Evolutionary conservation across 2,888 invertebrate species (phyloP), one percentile per base, ranked within the genome.

Genomic region (Phyto melanocephala): DNA sequence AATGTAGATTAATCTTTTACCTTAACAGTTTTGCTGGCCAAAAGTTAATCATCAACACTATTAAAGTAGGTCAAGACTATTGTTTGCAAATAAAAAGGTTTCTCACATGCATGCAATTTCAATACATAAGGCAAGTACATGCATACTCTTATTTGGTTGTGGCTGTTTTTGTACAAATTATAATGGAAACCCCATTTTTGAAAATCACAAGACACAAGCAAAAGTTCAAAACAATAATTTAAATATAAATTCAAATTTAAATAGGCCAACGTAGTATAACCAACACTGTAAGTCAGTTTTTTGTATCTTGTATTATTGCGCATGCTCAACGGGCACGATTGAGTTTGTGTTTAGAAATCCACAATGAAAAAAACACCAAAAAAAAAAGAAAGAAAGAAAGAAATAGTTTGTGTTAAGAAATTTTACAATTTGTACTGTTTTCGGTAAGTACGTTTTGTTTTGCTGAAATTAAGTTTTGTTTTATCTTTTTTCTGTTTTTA

Each of bases 251-350:
- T 60, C 56, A 20, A 47, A 65, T 65, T 56, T 28, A 79, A 79
- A 67, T 72, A 58, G 79, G 65, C 56, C 71, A 78, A 11, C 56
- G 40, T 65, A 56, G 22, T 17, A n/a, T n/a, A 56, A 50, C 33
- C 8, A 68, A 42, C 11, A 28, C n/a, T 42, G 8, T 11, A 42
- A 47, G 8, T 11, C 28, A 47, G n/a, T 5, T 33, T 42, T 33
- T 8, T 28, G 3, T 5, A 62, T 45, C 65, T n/a, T 28, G 1
- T 28, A 52, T 17, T 24, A 35, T 79, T 28, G 79, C 74, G 62
- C 80, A 80, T 80, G 80, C 35, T 62, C 42, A 37, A 20, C 62
- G 15, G 74, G 62, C 80, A 80, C 80, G 80, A 75, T 63, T 75
- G 71, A 60, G 17, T 35, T 60, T 37, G 22, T 15, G 52, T 65